Evolutionary conservation across 2,113 vertebrate genomes (phyloP).

Genomic region (Elephantulus edwardii): DNA sequence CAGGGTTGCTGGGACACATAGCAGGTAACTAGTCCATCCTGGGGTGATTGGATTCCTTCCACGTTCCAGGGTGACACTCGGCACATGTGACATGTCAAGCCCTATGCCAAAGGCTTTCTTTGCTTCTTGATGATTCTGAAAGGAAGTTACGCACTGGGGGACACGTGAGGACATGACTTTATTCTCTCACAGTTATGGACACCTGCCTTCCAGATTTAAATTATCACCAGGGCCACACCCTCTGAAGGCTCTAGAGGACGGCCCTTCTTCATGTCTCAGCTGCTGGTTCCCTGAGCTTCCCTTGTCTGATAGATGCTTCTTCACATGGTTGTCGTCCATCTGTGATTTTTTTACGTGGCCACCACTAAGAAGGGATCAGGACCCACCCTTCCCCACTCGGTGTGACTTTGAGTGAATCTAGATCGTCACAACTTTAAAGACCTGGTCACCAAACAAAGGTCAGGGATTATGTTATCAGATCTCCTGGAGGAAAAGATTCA

Average conservation of each 20-base stretch:
- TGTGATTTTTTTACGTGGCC: background rate
- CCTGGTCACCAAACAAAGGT: background rate
- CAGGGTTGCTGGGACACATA: fast-evolving
- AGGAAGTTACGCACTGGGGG: background rate
- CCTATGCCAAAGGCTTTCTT: fast-evolving
- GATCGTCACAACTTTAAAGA: background rate
- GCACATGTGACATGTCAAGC: fast-evolving
- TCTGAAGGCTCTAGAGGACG: background rate
- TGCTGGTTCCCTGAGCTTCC: background rate
- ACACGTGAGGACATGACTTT: background rate
- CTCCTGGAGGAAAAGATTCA: background rate
- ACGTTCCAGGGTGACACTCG: fast-evolving
- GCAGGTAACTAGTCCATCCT: fast-evolving
- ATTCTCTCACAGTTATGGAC: background rate
- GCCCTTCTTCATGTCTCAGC: background rate
- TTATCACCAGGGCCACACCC: background rate
- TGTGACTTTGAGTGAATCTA: background rate
- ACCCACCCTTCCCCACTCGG: background rate
- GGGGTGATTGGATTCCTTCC: fast-evolving
- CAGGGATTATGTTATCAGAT: background rate
- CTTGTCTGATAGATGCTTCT: background rate
- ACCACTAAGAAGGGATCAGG: background rate
- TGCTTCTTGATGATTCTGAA: background rate
- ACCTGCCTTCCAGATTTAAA: background rate
- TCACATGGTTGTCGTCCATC: background rate